Evolutionary conservation across 2,113 vertebrate genomes (phyloP).

Genomic region (Lagopus muta): DNA sequence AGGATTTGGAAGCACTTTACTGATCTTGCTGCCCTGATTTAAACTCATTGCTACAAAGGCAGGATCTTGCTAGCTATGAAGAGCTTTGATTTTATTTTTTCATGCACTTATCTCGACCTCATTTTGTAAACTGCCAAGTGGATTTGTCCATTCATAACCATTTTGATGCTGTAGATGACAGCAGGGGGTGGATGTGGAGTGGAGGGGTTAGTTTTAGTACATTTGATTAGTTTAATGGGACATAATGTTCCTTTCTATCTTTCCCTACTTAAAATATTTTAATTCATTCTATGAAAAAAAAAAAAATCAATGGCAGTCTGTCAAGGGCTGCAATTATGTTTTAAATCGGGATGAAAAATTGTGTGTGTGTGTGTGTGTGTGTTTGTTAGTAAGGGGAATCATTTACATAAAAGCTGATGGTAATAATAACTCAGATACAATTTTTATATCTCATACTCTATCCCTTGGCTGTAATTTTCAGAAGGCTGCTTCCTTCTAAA

Average conservation of each 20-base stretch:
- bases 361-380: neutral
- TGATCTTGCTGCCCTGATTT: constrained; percentile 32
- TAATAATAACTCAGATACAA: constrained; percentile 29
- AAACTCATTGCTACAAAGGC: constrained; percentile 1
- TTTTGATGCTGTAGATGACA: constrained; percentile 24
- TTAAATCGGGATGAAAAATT: constrained; percentile 30
- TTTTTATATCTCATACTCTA: neutral
- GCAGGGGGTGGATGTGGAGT: constrained; percentile 2
- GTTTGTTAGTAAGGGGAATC: constrained; percentile 23
- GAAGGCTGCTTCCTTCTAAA: neutral
- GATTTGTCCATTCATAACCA: constrained; percentile 43
- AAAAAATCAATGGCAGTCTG: constrained; percentile 47
- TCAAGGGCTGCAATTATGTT: constrained; percentile 48
- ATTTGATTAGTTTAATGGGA: constrained; percentile 54
- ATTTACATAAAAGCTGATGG: constrained; percentile 44
- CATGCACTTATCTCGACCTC: constrained; percentile 30
- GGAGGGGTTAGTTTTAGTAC: constrained; percentile 38
- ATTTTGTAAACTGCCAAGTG: constrained; percentile 52
- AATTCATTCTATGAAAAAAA: constrained; percentile 45
- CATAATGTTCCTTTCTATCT: constrained; percentile 36
- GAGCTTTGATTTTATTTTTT: constrained; percentile 44
- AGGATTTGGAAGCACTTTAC: constrained; percentile 8
- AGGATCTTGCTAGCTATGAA: neutral
- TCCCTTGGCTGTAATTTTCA: neutral
- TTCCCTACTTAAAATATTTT: constrained; percentile 55